Conservation (phyloP, 2,797 vertebrate species). For the Microchirus variegatus region DNA sequence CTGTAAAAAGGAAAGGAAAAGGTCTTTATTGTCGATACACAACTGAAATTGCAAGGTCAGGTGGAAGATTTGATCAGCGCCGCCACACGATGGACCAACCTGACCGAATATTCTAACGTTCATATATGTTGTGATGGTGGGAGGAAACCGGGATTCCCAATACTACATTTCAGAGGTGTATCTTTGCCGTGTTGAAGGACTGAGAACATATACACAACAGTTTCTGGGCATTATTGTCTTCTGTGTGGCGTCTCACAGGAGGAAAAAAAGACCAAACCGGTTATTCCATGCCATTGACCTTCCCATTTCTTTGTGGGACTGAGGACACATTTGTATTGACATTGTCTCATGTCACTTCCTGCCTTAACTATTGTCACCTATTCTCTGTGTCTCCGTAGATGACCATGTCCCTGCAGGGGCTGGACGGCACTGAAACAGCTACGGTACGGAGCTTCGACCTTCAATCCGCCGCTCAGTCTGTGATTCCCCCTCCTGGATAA, state of each 20-base stretch:
- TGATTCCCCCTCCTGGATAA: slow-evolving; percentile 14
- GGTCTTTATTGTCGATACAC: too few relatives aligned
- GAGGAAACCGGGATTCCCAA: too few relatives aligned
- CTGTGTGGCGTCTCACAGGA: slow-evolving; percentile 21
- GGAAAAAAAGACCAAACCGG: slow-evolving; percentile 16
- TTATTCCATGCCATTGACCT: slow-evolving; percentile 39
- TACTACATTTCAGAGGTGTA: too few relatives aligned
- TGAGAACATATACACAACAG: too few relatives aligned
- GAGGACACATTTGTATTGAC: neutral
- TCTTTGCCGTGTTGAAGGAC: neutral
- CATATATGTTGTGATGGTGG: too few relatives aligned
- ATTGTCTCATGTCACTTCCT: neutral
- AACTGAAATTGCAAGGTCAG: too few relatives aligned
- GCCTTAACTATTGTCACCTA: neutral
- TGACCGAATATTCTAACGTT: too few relatives aligned
- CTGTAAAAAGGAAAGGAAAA: too few relatives aligned
- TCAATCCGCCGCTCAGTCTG: slow-evolving; percentile 34
- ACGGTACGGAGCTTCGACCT: slow-evolving; percentile 65
- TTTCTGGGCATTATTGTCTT: slow-evolving; percentile 21
- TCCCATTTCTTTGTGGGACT: slow-evolving; percentile 22
- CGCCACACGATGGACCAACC: too few relatives aligned
- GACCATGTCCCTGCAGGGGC: slow-evolving; percentile 75
- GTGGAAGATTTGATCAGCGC: too few relatives aligned
- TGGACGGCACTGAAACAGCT: slow-evolving; percentile 61
- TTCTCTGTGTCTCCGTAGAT: slow-evolving; percentile 61